A percentile compares a stretch with the other conserved stretches of the same genome.
Evolutionary conservation across 1,140 invertebrate genomes (phyloP).

Genomic region (Hetaerina americana): DNA sequence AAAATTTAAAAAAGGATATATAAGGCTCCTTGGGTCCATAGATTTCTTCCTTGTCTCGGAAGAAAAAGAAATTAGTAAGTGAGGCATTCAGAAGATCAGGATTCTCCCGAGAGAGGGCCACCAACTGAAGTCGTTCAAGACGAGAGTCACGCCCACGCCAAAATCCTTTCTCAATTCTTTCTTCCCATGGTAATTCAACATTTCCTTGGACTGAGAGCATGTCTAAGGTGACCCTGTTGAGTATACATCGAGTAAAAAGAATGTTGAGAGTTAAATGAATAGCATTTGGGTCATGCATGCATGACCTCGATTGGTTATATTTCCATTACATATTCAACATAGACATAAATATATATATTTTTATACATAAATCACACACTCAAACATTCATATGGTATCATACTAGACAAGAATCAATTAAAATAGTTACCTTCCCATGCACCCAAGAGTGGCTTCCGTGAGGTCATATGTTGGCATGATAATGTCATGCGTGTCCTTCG

Average conservation of each 20-base stretch:
- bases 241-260: conserved; percentile 3
- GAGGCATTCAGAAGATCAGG: conserved; percentile 80
- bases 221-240: conserved; percentile 67
- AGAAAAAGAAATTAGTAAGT: conserved; percentile 95
- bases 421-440: conserved; percentile 63
- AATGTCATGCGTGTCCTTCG: conserved; percentile 70
- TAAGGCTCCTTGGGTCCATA: conserved; percentile 75
- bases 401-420: neutral
- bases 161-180: conserved; percentile 65
- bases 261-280: conserved; percentile 5
- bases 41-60: conserved; percentile 64
- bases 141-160: conserved; percentile 88
- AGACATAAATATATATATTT: neutral
- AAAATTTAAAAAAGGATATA: conserved; percentile 89
- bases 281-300: no score
- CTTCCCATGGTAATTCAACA: conserved; percentile 53
- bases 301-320: conserved; percentile 1
- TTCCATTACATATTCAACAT: neutral
- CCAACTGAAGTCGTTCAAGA: conserved; percentile 64
- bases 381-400: neutral
- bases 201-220: conserved; percentile 81
- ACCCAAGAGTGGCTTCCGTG: conserved; percentile 79
- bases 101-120: conserved; percentile 61
- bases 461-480: conserved; percentile 92
- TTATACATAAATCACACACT: neutral